Conservation (phyloP, 92 coral and sea anemone genomes). For the Siderastrea siderea region DNA sequence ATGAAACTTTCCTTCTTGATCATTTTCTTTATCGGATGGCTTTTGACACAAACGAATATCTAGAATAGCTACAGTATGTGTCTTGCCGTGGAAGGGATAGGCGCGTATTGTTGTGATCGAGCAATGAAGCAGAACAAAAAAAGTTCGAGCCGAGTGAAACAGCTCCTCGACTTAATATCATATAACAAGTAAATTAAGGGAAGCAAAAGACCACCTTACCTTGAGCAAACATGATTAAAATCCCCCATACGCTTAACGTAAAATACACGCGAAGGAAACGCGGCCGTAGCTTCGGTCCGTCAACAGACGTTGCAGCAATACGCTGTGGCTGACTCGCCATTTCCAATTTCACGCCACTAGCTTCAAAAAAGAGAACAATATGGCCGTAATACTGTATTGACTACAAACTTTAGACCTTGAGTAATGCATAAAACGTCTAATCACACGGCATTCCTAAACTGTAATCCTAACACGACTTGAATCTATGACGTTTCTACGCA, state of each 20-base stretch:
- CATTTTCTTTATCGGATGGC: not conserved
- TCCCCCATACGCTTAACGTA: not conserved
- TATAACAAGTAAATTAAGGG: no score
- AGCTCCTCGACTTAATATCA: not conserved
- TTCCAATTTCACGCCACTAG: not conserved
- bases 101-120: not conserved
- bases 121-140: not conserved
- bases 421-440: not conserved
- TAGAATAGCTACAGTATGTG: not conserved
- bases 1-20: not conserved
- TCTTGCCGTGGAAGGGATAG: not conserved
- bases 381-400: not conserved
- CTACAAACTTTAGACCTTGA: conserved; percentile 1
- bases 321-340: not conserved
- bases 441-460: not conserved
- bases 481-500: conserved; percentile 1
- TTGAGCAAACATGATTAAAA: not conserved
- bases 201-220: not conserved
- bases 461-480: not conserved
- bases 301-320: not conserved
- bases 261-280: not conserved
- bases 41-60: not conserved
- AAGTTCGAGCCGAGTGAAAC: not conserved
- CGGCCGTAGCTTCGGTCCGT: not conserved
- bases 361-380: not conserved